These are phyloP conservation scores for Tachina fera DNA, from an alignment of 2,888 invertebrate genomes.

Conservation along the genomic window DNA sequence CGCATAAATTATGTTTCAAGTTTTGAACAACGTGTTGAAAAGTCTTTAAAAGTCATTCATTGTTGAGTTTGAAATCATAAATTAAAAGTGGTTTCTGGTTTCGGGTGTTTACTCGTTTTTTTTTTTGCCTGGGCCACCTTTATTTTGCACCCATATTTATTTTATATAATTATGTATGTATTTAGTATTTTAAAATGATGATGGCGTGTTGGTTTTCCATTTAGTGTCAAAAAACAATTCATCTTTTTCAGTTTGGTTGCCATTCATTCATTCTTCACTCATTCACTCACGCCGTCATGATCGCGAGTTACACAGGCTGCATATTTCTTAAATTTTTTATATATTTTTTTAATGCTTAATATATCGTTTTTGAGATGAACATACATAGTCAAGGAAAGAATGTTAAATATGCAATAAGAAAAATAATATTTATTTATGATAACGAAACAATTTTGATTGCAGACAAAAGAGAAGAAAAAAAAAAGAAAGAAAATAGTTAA, in stretches of 20 bases:
- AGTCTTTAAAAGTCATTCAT: conserved; percentile 62
- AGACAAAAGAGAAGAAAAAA: neutral
- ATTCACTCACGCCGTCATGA: conserved; percentile 43
- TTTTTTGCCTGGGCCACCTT: conserved; percentile 37
- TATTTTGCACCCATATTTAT: conserved; percentile 55
- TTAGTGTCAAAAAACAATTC: conserved; percentile 80
- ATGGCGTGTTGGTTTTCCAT: conserved; percentile 79
- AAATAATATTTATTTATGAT: neutral
- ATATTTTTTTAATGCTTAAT: conserved; percentile 1
- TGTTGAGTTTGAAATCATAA: conserved; percentile 65
- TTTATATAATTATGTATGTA: neutral
- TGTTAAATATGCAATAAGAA: neutral
- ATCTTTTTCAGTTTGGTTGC: conserved; percentile 74
- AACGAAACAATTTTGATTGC: neutral
- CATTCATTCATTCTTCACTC: conserved; percentile 66
- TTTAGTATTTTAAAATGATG: conserved; percentile 16
- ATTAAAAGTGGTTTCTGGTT: conserved; percentile 53
- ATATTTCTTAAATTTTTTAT: conserved; percentile 20
- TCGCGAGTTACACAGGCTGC: conserved; percentile 58
- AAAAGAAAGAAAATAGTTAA: too few relatives aligned
- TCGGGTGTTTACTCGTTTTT: neutral
- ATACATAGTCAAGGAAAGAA: neutral
- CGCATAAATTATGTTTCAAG: conserved; percentile 69
- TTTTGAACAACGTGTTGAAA: conserved; percentile 68
- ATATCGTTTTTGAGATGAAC: neutral